Conservation (phyloP, 2,113 vertebrate species). For the Actenoides hombroni region DNA sequence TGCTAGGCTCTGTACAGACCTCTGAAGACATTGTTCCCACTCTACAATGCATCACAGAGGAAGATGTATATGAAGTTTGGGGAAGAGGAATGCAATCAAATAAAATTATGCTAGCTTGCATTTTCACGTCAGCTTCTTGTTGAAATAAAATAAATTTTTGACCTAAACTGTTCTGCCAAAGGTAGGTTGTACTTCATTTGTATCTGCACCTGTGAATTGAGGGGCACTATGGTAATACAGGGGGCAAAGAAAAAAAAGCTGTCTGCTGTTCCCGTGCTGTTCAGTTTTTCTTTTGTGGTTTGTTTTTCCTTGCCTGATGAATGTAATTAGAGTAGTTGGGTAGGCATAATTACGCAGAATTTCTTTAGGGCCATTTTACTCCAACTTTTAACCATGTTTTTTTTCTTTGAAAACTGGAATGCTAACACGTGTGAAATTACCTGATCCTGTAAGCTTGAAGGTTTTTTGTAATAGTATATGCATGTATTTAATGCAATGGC, state of each 20-base stretch:
- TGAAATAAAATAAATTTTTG: background rate
- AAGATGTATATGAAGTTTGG: background rate
- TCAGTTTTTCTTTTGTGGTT: background rate
- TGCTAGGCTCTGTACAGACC: background rate
- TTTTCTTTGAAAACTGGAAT: background rate
- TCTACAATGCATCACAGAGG: background rate
- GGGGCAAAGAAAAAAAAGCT: accelerated
- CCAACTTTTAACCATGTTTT: background rate
- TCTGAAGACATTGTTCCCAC: background rate
- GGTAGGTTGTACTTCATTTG: background rate
- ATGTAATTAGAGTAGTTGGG: background rate
- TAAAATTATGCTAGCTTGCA: background rate
- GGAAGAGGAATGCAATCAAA: background rate
- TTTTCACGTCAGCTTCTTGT: background rate
- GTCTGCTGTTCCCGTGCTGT: background rate
- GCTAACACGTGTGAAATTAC: background rate
- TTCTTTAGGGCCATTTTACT: background rate
- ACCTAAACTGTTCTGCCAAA: background rate
- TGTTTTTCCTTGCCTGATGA: background rate
- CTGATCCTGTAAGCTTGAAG: background rate
- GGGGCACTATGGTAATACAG: background rate
- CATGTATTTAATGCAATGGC: background rate
- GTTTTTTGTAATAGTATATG: background rate
- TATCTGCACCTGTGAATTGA: background rate
- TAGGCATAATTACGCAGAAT: background rate